Conservation (phyloP, 2,797 vertebrate genomes). For the Falco cherrug region DNA sequence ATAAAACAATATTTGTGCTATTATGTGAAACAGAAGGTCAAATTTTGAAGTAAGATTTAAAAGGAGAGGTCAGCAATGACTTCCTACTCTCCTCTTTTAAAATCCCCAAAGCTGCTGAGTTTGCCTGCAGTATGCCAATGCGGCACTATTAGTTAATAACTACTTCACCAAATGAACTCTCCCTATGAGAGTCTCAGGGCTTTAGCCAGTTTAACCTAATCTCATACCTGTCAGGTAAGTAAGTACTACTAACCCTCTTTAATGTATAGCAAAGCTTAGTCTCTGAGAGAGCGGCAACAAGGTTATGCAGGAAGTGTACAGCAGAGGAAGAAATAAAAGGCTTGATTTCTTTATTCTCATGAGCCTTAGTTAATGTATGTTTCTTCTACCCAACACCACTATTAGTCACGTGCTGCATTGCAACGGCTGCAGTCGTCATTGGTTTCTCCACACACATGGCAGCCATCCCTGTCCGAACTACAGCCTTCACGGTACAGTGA, state of each 20-base stretch:
- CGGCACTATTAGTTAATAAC: slow-evolving; percentile 24
- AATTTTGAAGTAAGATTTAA: slow-evolving; percentile 32
- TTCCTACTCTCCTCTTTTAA: slow-evolving; percentile 36
- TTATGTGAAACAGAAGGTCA: slow-evolving; percentile 51
- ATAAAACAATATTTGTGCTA: slow-evolving; percentile 47
- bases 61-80: slow-evolving; percentile 45
- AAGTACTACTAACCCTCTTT: slow-evolving; percentile 19
- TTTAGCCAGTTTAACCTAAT: slow-evolving; percentile 48
- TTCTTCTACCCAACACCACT: neutral
- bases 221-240: slow-evolving; percentile 42
- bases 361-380: neutral
- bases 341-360: neutral
- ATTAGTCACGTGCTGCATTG: neutral
- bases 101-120: slow-evolving; percentile 24
- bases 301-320: slow-evolving; percentile 37
- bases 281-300: slow-evolving; percentile 23
- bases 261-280: neutral
- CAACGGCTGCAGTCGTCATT: neutral
- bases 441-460: neutral
- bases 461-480: neutral
- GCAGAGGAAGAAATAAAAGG: neutral
- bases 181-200: neutral
- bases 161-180: slow-evolving; percentile 9
- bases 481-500: neutral
- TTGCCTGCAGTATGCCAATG: neutral